A percentile compares a stretch with the other conserved stretches of the same genome.
Evolutionary conservation across 1,140 invertebrate species (phyloP).

Genomic region (Leptestheria dahalacensis): DNA sequence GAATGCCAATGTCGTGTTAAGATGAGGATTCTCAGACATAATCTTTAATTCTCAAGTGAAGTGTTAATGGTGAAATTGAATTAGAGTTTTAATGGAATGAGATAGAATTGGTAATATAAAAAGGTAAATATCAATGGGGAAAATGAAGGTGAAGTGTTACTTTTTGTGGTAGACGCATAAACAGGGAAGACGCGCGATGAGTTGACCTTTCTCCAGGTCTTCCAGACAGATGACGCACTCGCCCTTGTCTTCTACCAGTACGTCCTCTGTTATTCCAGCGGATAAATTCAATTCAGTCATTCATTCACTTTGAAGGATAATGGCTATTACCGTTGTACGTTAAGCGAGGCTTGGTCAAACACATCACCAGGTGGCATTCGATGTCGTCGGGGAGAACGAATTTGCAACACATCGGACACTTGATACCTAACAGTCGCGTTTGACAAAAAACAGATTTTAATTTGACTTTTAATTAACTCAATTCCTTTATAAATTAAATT

Average conservation of each 20-base stretch:
- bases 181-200: slow-evolving; percentile 93
- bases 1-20: too few species aligned
- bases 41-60: too few species aligned
- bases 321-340: slow-evolving; percentile 82
- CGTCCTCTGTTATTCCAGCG: slow-evolving; percentile 96
- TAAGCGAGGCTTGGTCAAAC: slow-evolving; percentile 93
- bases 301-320: background rate
- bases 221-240: slow-evolving; percentile 99
- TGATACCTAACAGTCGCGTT: slow-evolving; percentile 58
- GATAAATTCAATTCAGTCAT: too few species aligned
- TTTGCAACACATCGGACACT: slow-evolving; percentile 97
- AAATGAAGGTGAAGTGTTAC: too few species aligned
- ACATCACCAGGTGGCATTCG: slow-evolving; percentile 97
- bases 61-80: too few species aligned
- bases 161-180: slow-evolving; percentile 99
- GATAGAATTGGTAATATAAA: too few species aligned
- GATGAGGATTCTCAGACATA: too few species aligned
- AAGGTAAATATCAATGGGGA: too few species aligned
- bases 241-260: slow-evolving; percentile 78
- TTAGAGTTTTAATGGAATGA: too few species aligned
- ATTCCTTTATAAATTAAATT: background rate
- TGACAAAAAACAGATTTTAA: background rate
- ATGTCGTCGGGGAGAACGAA: slow-evolving; percentile 93
- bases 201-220: slow-evolving; percentile 71
- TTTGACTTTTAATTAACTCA: background rate